Base-by-base conservation (phyloP, 2,797 vertebrate species). In the Sciaenops ocellatus region DNA sequence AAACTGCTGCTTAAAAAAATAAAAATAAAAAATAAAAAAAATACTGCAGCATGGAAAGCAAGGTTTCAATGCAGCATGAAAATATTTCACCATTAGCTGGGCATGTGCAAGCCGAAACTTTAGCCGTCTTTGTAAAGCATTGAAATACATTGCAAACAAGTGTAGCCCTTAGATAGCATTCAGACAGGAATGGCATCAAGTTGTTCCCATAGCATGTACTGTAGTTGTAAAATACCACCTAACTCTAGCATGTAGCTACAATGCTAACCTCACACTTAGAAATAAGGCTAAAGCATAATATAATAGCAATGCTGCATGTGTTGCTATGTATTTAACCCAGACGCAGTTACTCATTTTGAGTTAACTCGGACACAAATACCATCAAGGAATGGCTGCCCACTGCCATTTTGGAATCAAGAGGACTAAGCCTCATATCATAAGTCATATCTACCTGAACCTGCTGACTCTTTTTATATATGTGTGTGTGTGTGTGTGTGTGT, bases 11-110 rank as follows among this genome's bases (percentile, higher is more conserved):
- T 85, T 38, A 38, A 63, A 74, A 62, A 69, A 7, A 67, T 38
- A 38, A 63, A 74, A 62, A 69, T 8, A 67, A 55, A 12, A 86
- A 65, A 80, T 80, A 75, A 63, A 73, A 62, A 12, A 85, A 65
- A 80, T 82, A 75, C 56, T 86, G 85, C 86, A 92, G 89, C 93
- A 94, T 94, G 90, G 71, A 82, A 91, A 92, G 91, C 91, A 91
- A 93, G 81, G 87, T 95, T 94, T 94, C 91, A 92, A 92, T 92
- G 92, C 93, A 92, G 94, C 95, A 95, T 95, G 94, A 89, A 71
- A 84, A 84, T 73, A 85, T 74, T 70, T 82, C 79, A 92, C 84
- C 80, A 70, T 82, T 85, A 90, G 78, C 83, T 81, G 79, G 83
- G 91, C 92, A 93, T 94, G 92, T 85, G 86, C 80, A 84, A 84